Conservation (phyloP, 2,113 vertebrate species). For the Colius striatus region DNA sequence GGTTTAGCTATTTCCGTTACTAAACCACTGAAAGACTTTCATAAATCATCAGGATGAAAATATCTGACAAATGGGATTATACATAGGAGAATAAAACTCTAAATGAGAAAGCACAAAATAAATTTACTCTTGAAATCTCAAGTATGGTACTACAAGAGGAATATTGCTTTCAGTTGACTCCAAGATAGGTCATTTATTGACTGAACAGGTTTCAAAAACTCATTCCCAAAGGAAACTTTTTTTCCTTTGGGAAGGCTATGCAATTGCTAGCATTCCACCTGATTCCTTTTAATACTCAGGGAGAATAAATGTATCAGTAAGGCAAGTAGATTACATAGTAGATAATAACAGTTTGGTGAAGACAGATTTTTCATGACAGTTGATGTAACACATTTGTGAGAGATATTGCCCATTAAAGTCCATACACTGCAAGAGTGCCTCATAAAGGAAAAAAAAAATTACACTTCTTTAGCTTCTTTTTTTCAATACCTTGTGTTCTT, state of each 20-base stretch:
- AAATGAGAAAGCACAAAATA: neutral
- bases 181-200: neutral
- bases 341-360: neutral
- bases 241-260: neutral
- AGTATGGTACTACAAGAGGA: neutral
- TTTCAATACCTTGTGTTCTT: neutral
- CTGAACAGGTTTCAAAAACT: neutral
- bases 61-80: neutral
- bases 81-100: neutral
- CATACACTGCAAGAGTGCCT: neutral
- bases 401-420: neutral
- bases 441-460: neutral
- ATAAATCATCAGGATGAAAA: neutral
- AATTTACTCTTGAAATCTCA: neutral
- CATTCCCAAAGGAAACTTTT: neutral
- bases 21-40: neutral
- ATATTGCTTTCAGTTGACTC: neutral
- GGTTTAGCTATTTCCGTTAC: neutral
- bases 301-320: neutral
- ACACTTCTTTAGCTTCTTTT: neutral
- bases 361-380: neutral
- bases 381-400: neutral
- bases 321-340: neutral
- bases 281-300: neutral
- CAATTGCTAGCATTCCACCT: neutral